Evolutionary conservation across 2,113 vertebrate species (phyloP), one percentile per base, ranked within the genome.

Genomic region (Saccopteryx bilineata): DNA sequence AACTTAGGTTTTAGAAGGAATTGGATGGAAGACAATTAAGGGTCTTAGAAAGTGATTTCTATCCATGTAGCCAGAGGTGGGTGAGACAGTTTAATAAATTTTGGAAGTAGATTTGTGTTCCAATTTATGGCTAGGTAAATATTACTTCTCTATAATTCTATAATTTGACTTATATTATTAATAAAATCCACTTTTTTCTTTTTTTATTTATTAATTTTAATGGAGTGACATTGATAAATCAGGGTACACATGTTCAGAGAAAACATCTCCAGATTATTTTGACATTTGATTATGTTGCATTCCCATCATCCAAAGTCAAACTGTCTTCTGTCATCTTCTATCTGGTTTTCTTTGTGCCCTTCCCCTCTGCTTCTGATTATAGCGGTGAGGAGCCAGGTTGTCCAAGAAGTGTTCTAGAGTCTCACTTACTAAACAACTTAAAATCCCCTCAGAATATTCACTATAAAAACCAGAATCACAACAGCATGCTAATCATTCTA

Each of bases 371-470:
- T 79, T 84, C 23, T 65, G 33, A 58, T 31, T 79, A 56, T 52
- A 66, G 60, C 28, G 66, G 23, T 58, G 56, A 90, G 56, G n/a
- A 90, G 24, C 74, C 58, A 90, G 28, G 0, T 61, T 46, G 4
- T 58, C n/a, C 19, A 88, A 66, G n/a, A 89, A 71, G 23, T 66
- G 2, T 76, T 19, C 63, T 79, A 81, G 13, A 17, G 2, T 39
- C 76, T 79, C 24, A 13, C 78, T 93, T 60, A 66, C 31, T 63
- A 23, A 80, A 65, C 58, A 89, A 78, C 52, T 58, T 93, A 81
- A 93, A 95, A 91, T 72, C 7, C 9, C 8, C 50, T 76, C 6
- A 39, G 24, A 69, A 61, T 50, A 83, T n/a, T 87, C 13, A 33
- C 39, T 48, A 14, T 78, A 33, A 91, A n/a, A 68, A 87, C 31